A percentile compares a stretch with the other conserved stretches of the same genome.
Evolutionary conservation across 2,797 vertebrate species (phyloP).

Genomic region (Acanthopagrus latus): DNA sequence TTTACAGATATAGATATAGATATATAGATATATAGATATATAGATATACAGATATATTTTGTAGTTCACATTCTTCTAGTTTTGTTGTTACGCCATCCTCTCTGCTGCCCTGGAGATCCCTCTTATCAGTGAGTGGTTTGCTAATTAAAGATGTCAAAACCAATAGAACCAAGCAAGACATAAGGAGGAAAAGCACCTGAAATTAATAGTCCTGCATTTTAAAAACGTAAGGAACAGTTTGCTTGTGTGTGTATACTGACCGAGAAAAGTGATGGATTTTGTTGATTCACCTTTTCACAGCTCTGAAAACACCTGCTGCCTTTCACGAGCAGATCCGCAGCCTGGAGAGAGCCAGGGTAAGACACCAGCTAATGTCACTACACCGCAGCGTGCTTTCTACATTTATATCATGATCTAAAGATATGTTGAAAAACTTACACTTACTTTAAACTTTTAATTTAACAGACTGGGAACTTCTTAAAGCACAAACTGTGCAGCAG

Average conservation of each 20-base stretch:
- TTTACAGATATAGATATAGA: too few relatives aligned
- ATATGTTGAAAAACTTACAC: not conserved
- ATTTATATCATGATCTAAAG: not conserved
- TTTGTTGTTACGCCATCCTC: not conserved
- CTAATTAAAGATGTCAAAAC: slow-evolving; percentile 1
- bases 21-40: too few relatives aligned
- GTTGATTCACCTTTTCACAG: slow-evolving; percentile 77
- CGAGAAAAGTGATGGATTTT: slow-evolving; percentile 5
- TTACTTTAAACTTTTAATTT: slow-evolving; percentile 1
- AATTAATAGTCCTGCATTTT: not conserved
- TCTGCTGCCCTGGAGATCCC: not conserved
- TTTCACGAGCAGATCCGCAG: slow-evolving; percentile 98
- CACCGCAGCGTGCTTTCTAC: not conserved
- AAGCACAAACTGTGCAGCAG: slow-evolving; percentile 98
- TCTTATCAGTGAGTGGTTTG: not conserved
- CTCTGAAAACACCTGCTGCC: slow-evolving; percentile 94
- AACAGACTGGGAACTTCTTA: slow-evolving; percentile 95
- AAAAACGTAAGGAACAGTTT: not conserved
- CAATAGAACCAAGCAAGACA: slow-evolving; percentile 1
- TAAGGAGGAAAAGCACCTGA: not conserved
- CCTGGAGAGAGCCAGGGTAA: slow-evolving; percentile 97
- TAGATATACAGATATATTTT: not conserved
- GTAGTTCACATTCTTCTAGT: not conserved
- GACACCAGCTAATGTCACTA: slow-evolving; percentile 41
- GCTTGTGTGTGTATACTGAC: not conserved